Percentiles rank a stretch among this genome's conserved stretches.
Evolutionary conservation across 2,888 invertebrate genomes (phyloP).

Genomic region (Apeira syringaria): DNA sequence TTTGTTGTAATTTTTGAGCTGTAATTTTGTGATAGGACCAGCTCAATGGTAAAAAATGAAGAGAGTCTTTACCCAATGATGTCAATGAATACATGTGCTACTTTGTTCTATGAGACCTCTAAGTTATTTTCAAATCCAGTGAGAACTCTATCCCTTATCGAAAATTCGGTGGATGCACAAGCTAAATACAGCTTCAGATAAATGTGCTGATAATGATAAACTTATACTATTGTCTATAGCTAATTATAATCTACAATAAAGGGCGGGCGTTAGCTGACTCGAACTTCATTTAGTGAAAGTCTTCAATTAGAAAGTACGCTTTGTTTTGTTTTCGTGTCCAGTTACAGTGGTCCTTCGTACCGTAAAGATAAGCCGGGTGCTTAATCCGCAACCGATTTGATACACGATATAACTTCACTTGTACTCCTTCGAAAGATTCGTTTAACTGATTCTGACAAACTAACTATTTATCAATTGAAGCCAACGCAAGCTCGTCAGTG

Average conservation of each 20-base stretch:
- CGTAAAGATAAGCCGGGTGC: constrained; percentile 43
- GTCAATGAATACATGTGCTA: too few relatives aligned
- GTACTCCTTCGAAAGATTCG: neutral
- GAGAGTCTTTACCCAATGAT: too few relatives aligned
- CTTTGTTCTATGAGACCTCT: neutral
- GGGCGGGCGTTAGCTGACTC: constrained; percentile 57
- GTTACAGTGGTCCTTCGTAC: constrained; percentile 49
- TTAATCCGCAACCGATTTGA: constrained; percentile 38
- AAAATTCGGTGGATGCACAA: neutral
- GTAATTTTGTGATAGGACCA: neutral
- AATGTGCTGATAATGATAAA: too few relatives aligned
- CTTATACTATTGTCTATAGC: constrained; percentile 40
- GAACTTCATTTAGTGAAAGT: constrained; percentile 68
- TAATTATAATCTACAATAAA: constrained; percentile 60
- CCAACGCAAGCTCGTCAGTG: constrained; percentile 31
- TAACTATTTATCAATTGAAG: constrained; percentile 10
- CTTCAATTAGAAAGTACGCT: constrained; percentile 67
- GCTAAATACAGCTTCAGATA: too few relatives aligned
- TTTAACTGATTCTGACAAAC: constrained; percentile 1
- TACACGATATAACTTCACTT: constrained; percentile 37
- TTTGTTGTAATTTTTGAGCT: constrained; percentile 3
- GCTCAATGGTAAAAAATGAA: too few relatives aligned
- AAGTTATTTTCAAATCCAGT: too few relatives aligned
- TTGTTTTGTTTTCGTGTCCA: constrained; percentile 65
- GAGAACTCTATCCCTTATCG: too few relatives aligned